These are phyloP conservation scores for Neoascia interrupta DNA, from an alignment of 2,888 invertebrate genomes.

Conservation along the genomic window DNA sequence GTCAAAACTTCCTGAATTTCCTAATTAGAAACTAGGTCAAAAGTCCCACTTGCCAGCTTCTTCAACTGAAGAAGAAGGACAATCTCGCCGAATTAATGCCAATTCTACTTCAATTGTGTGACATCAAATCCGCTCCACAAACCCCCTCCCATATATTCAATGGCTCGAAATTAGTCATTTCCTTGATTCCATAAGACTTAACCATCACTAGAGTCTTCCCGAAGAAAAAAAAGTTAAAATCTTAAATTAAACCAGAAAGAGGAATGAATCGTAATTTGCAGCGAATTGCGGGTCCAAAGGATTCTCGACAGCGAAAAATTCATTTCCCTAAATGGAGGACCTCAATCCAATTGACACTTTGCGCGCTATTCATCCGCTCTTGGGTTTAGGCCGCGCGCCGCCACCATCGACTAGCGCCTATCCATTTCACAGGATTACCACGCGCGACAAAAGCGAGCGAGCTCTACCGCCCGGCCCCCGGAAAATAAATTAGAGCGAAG, in stretches of 20 bases:
- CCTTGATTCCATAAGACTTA: constrained; percentile 37
- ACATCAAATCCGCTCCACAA: not conserved
- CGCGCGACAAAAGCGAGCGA: too few relatives aligned
- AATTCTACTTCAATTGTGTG: constrained; percentile 6
- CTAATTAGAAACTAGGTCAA: too few relatives aligned
- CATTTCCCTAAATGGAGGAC: constrained; percentile 2
- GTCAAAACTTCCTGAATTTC: too few relatives aligned
- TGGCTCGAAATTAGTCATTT: constrained; percentile 36
- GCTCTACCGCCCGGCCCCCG: constrained; percentile 2
- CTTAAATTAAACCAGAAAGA: constrained; percentile 28
- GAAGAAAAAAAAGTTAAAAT: constrained; percentile 30
- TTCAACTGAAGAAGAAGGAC: too few relatives aligned
- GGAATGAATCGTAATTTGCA: too few relatives aligned
- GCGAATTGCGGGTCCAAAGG: too few relatives aligned
- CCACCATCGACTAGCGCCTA: constrained; percentile 19
- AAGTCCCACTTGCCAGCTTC: too few relatives aligned
- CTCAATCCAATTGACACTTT: constrained; percentile 64
- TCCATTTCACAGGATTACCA: constrained; percentile 61
- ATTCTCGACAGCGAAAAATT: too few relatives aligned
- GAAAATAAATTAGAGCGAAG: not conserved
- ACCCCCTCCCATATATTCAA: not conserved
- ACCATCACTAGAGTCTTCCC: too few relatives aligned
- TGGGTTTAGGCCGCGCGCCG: constrained; percentile 4
- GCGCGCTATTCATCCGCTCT: constrained; percentile 40
- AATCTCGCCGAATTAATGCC: constrained; percentile 18